A percentile compares a stretch with the other conserved stretches of the same genome.
These are phyloP conservation scores for Timandra comae DNA, from an alignment of 2,888 invertebrate species.

Conservation along the genomic window DNA sequence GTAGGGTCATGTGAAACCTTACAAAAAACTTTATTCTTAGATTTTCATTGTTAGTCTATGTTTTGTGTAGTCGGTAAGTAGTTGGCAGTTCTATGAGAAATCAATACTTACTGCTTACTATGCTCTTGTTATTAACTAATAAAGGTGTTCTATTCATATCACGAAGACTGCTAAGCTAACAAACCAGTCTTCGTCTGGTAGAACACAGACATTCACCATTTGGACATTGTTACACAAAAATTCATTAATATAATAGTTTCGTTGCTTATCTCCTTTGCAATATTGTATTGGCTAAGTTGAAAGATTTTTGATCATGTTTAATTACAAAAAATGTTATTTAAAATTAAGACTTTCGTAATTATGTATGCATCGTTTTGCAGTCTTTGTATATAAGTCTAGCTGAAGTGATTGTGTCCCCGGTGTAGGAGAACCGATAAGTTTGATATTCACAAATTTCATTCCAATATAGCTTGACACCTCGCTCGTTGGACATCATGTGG, in stretches of 20 bases:
- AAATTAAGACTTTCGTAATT: slow-evolving; percentile 45
- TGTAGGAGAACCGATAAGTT: slow-evolving; percentile 52
- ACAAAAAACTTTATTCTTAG: no score
- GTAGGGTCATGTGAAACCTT: no score
- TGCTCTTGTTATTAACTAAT: no score
- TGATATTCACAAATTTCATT: slow-evolving; percentile 57
- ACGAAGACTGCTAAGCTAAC: no score
- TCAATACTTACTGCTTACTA: no score
- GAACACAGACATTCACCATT: slow-evolving; percentile 39
- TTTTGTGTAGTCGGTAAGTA: slow-evolving; percentile 32
- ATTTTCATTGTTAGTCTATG: slow-evolving; percentile 12
- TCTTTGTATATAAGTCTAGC: slow-evolving; percentile 67
- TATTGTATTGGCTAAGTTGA: slow-evolving; percentile 14
- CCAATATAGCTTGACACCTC: slow-evolving; percentile 61
- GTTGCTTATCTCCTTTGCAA: slow-evolving; percentile 20
- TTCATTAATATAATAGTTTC: slow-evolving; percentile 12
- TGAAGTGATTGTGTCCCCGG: slow-evolving; percentile 57
- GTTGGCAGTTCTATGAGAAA: slow-evolving; percentile 8
- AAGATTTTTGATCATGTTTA: slow-evolving; percentile 19
- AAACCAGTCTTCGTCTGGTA: no score
- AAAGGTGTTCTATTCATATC: slow-evolving; percentile 14
- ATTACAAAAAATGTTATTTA: slow-evolving; percentile 31
- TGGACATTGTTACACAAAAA: slow-evolving; percentile 51
- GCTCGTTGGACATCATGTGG: slow-evolving; percentile 51
- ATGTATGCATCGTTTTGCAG: slow-evolving; percentile 46